These are phyloP conservation scores for Agriopis aurantiaria DNA, from an alignment of 2,888 invertebrate species.

Conservation along the genomic window DNA sequence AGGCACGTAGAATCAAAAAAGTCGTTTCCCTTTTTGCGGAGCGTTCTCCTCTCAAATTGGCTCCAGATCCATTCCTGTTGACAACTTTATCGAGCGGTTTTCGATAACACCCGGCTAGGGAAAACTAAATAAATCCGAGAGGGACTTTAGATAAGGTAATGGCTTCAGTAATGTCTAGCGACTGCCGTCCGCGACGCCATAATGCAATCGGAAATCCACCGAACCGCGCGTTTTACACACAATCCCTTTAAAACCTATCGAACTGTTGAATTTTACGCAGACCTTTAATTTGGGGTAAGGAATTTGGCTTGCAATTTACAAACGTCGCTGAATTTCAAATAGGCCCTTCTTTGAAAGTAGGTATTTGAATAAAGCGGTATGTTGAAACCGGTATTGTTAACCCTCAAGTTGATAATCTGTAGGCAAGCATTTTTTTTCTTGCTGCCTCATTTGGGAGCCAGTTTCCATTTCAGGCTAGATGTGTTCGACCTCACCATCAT, in stretches of 20 bases:
- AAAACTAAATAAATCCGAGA: slow-evolving; percentile 86
- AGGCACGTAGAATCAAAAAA: slow-evolving; percentile 66
- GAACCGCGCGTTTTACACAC: slow-evolving; percentile 66
- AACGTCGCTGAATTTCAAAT: slow-evolving; percentile 11
- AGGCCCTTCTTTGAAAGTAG: background rate
- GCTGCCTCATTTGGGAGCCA: too few relatives aligned
- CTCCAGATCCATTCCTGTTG: slow-evolving; percentile 84
- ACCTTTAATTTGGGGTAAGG: slow-evolving; percentile 40
- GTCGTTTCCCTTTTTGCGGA: slow-evolving; percentile 74
- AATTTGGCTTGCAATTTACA: slow-evolving; percentile 22
- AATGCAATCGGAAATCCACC: slow-evolving; percentile 82
- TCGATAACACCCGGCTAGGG: slow-evolving; percentile 86
- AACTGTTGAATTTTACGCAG: slow-evolving; percentile 39
- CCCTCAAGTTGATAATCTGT: too few relatives aligned
- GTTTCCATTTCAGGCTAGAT: too few relatives aligned
- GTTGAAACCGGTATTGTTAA: background rate
- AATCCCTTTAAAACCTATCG: slow-evolving; percentile 48
- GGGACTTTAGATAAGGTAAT: slow-evolving; percentile 87
- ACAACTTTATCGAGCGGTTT: slow-evolving; percentile 86
- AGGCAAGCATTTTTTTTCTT: too few relatives aligned
- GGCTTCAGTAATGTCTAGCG: slow-evolving; percentile 84
- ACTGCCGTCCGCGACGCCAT: slow-evolving; percentile 71
- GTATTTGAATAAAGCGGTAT: background rate
- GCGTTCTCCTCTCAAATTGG: slow-evolving; percentile 81
- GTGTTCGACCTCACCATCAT: too few relatives aligned